A percentile compares a stretch with the other conserved stretches of the same genome.
These are phyloP conservation scores for Lepisosteus osseus DNA, from an alignment of 2,113 vertebrate species.

Conservation along the genomic window DNA sequence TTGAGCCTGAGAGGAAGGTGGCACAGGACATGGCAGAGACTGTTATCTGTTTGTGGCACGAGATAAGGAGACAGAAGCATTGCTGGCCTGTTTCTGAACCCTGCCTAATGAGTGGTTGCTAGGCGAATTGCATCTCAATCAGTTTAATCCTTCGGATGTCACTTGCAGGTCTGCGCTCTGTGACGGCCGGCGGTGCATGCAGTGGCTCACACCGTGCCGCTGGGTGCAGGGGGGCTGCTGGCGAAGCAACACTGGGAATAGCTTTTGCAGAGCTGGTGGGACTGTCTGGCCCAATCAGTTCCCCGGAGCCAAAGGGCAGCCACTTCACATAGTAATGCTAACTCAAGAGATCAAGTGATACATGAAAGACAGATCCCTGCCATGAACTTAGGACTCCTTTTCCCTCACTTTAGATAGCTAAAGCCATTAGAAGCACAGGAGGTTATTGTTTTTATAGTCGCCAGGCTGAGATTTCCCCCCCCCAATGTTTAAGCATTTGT, in stretches of 20 bases:
- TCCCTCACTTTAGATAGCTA: neutral
- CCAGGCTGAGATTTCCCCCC: neutral
- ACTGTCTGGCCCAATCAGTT: constrained; percentile 34
- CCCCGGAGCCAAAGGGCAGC: constrained; percentile 1
- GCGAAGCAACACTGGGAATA: constrained; percentile 51
- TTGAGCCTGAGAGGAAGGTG: constrained; percentile 49
- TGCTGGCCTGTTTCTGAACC: constrained; percentile 72
- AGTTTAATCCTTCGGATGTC: constrained; percentile 77
- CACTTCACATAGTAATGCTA: constrained; percentile 13
- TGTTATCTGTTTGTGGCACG: constrained; percentile 73
- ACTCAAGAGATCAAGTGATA: constrained; percentile 8
- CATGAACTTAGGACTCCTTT: constrained; percentile 4
- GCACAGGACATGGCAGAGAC: constrained; percentile 65
- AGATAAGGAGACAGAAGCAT: constrained; percentile 78
- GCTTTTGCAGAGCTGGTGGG: constrained; percentile 41
- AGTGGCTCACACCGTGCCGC: constrained; percentile 25
- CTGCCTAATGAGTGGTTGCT: constrained; percentile 75
- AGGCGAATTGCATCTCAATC: constrained; percentile 76
- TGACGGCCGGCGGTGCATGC: constrained; percentile 46
- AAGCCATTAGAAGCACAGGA: no score
- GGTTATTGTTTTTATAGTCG: neutral
- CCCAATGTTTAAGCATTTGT: neutral
- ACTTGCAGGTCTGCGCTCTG: constrained; percentile 71
- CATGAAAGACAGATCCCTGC: constrained; percentile 4
- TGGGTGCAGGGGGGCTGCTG: constrained; percentile 27